Base-by-base conservation (phyloP, 37 sponge, comb jelly and placozoan species). In the Crambe crambe region DNA sequence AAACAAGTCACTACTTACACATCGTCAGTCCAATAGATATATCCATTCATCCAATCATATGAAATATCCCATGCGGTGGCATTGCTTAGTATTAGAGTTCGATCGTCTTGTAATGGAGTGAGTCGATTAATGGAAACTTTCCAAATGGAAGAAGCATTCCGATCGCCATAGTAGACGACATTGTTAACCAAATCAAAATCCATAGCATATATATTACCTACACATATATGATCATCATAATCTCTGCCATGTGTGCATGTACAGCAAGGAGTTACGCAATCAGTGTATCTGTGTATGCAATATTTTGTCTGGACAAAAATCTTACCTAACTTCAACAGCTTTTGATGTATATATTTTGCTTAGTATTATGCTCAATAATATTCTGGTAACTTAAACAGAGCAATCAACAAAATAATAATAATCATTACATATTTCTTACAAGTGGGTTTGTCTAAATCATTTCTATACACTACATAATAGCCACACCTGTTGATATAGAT, bases 21-120 rank as follows among this genome's bases (percentile, higher is more conserved):
- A 63, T 88, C 89, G 40, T 88, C 89, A 0, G 83, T 83, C 89
- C 89, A 88, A 75, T 88, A 88, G 2, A 88, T 38, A 22, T 62
- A 21, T 1, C 68, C 51, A 17, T 71, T 60, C 34, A 77, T 72
- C 83, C 83, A 82, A 72, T 88, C 83, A 25, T 76, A 88, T 8
- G 78, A 58, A 58, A 88, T 9, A 18, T 67, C 79, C 83, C 83
- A 88, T 0, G 73, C 89, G 20, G 27, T 42, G 2, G 79, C 83
- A 2, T 42, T 73, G 3, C 1, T 4, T 26, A 86, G 0, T 26
- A 79, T 3, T 39, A 70, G 44, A 30, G 72, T n/a, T 37, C 90
- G 73, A 17, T 44, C 65, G 54, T 85, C 85, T 23, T 71, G 18
- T 2, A 39, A 67, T 22, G 6, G 2, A 61, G 57, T 56, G 18